Percentiles rank a stretch among this genome's conserved stretches.
These are phyloP conservation scores for Tenthredo distinguenda DNA, from an alignment of 2,888 invertebrate genomes.

Conservation along the genomic window DNA sequence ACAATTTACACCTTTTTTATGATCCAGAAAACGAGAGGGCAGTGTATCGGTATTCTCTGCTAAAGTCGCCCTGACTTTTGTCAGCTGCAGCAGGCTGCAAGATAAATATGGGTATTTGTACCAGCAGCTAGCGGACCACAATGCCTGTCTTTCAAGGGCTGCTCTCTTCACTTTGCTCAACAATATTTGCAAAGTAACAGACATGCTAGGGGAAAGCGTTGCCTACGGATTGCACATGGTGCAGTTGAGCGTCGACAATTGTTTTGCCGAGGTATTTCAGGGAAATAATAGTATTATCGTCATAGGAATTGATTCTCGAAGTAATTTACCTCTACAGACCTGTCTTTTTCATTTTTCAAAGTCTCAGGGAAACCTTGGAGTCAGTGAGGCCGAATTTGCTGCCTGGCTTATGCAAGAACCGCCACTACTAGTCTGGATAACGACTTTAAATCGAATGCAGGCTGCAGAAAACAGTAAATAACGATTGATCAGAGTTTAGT, in stretches of 20 bases:
- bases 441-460: slow-evolving; percentile 83
- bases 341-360: slow-evolving; percentile 69
- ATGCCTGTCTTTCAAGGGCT: slow-evolving; percentile 85
- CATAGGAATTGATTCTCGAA: not conserved
- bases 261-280: slow-evolving; percentile 84
- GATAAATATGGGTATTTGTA: slow-evolving; percentile 86
- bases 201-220: slow-evolving; percentile 83
- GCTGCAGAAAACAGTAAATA: slow-evolving; percentile 81
- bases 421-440: slow-evolving; percentile 84
- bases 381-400: slow-evolving; percentile 84
- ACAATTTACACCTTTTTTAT: slow-evolving; percentile 41
- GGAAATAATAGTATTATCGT: not conserved
- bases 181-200: slow-evolving; percentile 82
- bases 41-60: slow-evolving; percentile 84
- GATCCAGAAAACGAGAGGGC: slow-evolving; percentile 81
- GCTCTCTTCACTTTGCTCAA: slow-evolving; percentile 83
- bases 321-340: slow-evolving; percentile 44
- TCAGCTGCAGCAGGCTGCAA: slow-evolving; percentile 83
- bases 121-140: slow-evolving; percentile 87
- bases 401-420: slow-evolving; percentile 85
- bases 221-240: slow-evolving; percentile 83
- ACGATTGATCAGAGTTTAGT: not conserved
- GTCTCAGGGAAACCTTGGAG: slow-evolving; percentile 86
- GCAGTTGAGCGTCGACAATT: slow-evolving; percentile 85
- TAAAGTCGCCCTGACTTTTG: slow-evolving; percentile 84